Evolutionary conservation across 1,140 invertebrate species (phyloP), one percentile per base, ranked within the genome.

Genomic region (Papilio polyxenes): DNA sequence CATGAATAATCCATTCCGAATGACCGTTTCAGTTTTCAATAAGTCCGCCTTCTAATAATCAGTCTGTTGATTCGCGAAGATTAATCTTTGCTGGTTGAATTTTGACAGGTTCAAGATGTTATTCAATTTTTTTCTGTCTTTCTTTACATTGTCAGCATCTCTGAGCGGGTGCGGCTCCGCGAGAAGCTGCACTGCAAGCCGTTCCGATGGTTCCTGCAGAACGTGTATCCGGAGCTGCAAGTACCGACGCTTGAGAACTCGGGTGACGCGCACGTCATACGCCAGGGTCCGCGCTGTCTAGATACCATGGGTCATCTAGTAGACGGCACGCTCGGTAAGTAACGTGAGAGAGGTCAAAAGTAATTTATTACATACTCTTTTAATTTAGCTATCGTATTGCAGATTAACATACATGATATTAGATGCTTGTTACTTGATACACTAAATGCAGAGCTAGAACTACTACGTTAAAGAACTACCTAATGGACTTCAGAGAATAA

Each of bases 181-280:
- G 96, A 97, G 88, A 96, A 96, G 86, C 95, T 99, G 20, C 95
- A 98, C 72, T 99, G 99, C 94, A 99, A 99, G 91, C 96, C 97
- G 11, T 99, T 99, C 95, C 97, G 97, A 87, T 99, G 99, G 99
- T 99, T 99, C 95, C 92, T 99, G 87, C 96, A 98, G 85, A 97
- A 99, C 91, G 98, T 99, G 37, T 99, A 99, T 95, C 99, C 99
- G 15, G 98, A 99, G 94, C 95, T 99, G 77, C 95, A 97, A 88
- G 96, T 98, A 80, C 98, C 98, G 0, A 95, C 95, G 8, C 89
- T 95, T 82, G 87, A 37, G 65, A 37, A 15, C 65, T 15, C 91
- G 13, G 92, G 92, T 23, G 95, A 95, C 2, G 94, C 95, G 6
- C 95, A 95, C 17, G 92, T 95, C 9, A 94, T 98, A 48, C 96